Evolutionary conservation across 1,140 invertebrate genomes (phyloP), one percentile per base, ranked within the genome.

Genomic region (Drosophila albomicans): DNA sequence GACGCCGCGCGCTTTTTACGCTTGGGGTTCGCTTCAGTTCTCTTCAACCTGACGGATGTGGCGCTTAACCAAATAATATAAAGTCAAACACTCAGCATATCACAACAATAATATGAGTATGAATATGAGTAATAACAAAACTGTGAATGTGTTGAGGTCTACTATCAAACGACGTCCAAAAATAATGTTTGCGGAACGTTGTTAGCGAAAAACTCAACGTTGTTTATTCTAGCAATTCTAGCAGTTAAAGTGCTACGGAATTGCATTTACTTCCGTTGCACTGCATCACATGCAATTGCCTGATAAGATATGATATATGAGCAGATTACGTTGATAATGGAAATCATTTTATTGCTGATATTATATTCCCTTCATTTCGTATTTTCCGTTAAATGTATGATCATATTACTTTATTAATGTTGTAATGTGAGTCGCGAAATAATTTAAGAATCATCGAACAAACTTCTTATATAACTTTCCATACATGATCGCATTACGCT

Each of bases 161-260:
- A 84, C 81, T 85, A 85, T 85, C 78, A 85, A 84, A 84, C 81
- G 49, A 81, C 78, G 77, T 78, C 67, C 49, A 81, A 72, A 51
- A 25, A 25, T 3, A 20, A 25, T 59, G 41, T 68, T 52, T 85
- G 38, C 58, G 65, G 76, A 38, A 78, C 81, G 69, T 67, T 78
- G 81, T 84, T 84, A 84, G 81, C 81, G 81, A 84, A 84, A 84
- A 85, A 70, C 74, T 66, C 81, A 85, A 68, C 65, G 70, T 3
- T 43, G 11, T 51, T 80, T 81, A 1, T 16, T 85, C 7, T 73
- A 61, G 73, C 73, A 76, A 20, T n/a, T 38, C 20, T n/a, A 51
- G 35, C 10, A 74, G 25, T 5, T 48, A 5, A 72, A 85, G 49
- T 66, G 75, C 62, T 43, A 48, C 49, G 74, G 48, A 25, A 51